phyloP scores from a whole-genome alignment of 2,113 vertebrate species.

The Rhipidura dahli region DNA sequence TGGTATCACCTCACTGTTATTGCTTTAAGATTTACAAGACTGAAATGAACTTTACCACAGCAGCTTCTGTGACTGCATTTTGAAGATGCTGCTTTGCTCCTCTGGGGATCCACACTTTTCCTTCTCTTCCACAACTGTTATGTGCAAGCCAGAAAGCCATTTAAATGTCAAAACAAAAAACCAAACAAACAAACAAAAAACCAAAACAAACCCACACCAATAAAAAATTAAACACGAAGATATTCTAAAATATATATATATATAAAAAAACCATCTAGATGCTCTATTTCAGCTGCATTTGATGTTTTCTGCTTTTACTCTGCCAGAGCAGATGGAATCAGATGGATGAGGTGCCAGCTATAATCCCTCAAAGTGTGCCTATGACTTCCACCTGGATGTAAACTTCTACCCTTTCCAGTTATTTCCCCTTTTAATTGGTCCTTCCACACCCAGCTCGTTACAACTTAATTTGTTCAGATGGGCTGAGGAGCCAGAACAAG shows the following conservation, averaged over 20 bases:
- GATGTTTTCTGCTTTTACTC: not conserved
- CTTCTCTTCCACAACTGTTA: not conserved
- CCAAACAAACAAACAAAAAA: too few relatives aligned
- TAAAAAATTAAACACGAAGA: not conserved
- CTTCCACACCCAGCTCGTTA: not conserved
- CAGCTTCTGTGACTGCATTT: not conserved
- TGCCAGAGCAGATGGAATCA: not conserved
- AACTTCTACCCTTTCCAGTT: not conserved
- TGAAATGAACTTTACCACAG: not conserved
- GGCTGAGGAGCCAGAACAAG: not conserved
- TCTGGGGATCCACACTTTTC: fast-evolving
- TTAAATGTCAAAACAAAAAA: not conserved
- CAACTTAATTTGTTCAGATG: not conserved
- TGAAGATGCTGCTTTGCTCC: not conserved
- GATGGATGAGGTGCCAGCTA: not conserved
- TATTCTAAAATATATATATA: too few relatives aligned
- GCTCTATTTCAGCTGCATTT: not conserved
- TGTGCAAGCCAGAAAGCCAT: not conserved
- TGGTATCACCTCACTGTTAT: fast-evolving
- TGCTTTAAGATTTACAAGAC: not conserved
- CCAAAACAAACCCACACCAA: too few relatives aligned
- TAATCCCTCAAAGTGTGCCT: not conserved
- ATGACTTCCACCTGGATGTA: not conserved
- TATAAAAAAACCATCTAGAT: too few relatives aligned
- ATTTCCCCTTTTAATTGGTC: not conserved